These are phyloP conservation scores for Trachelus iudaicus DNA, from an alignment of 2,888 invertebrate species.

Conservation along the genomic window DNA sequence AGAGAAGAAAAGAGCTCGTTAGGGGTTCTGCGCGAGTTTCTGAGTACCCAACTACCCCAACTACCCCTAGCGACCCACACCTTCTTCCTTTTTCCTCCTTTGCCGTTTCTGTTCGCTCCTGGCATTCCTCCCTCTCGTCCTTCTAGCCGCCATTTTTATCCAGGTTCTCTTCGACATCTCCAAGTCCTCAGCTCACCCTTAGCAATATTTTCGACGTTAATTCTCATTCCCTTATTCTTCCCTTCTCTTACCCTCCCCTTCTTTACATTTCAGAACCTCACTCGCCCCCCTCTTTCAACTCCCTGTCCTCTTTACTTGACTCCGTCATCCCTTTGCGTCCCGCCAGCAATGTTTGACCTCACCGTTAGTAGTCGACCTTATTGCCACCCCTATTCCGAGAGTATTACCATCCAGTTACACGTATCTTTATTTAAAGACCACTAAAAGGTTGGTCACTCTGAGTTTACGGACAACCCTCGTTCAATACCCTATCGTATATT, in stretches of 20 bases:
- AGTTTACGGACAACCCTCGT: background rate
- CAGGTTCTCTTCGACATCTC: background rate
- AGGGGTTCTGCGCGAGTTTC: conserved; percentile 53
- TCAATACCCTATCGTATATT: background rate
- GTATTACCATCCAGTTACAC: background rate
- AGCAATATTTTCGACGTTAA: background rate
- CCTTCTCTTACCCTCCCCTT: background rate
- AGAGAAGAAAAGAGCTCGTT: conserved; percentile 59
- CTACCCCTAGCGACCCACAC: conserved; percentile 29
- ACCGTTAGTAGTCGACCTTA: background rate
- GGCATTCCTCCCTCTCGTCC: background rate
- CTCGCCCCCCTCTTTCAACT: background rate
- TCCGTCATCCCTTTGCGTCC: background rate
- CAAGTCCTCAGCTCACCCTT: background rate
- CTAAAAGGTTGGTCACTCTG: background rate
- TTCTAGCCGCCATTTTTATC: background rate
- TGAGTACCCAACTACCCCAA: conserved; percentile 55
- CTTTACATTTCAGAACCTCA: background rate
- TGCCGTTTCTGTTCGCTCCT: conserved; percentile 18
- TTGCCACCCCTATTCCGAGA: background rate
- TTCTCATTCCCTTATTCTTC: background rate
- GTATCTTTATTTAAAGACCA: background rate
- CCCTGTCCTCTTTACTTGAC: background rate
- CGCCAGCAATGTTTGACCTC: background rate
- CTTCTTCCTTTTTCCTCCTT: conserved; percentile 32